Evolutionary conservation across 2,113 vertebrate genomes (phyloP).

Genomic region (Leucoraja erinaceus): DNA sequence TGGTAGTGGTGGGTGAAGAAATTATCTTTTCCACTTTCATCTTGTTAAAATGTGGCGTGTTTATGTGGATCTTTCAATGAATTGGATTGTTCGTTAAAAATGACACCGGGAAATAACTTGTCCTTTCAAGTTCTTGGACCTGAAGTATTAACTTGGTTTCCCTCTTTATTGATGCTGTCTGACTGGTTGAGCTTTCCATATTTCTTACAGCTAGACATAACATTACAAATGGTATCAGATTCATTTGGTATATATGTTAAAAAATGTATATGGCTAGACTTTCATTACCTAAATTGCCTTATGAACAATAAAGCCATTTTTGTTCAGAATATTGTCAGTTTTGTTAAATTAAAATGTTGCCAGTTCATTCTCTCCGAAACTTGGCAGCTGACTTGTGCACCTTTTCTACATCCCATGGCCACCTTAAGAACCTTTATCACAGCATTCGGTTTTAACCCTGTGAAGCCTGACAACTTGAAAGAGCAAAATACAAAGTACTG

Average conservation of each 20-base stretch:
- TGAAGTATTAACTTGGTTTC: no score
- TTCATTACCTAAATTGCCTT: not conserved
- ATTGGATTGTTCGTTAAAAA: not conserved
- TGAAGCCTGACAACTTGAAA: no score
- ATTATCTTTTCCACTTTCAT: not conserved
- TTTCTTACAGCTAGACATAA: not conserved
- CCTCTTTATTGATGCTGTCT: no score
- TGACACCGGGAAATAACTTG: not conserved
- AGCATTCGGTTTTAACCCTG: no score
- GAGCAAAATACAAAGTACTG: no score
- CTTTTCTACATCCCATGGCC: no score
- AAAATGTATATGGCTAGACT: not conserved
- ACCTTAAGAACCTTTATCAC: no score
- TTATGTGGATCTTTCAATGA: not conserved
- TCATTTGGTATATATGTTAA: not conserved
- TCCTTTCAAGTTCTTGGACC: not conserved
- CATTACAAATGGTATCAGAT: not conserved
- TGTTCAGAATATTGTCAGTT: not conserved
- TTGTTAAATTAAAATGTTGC: no score
- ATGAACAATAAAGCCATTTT: not conserved
- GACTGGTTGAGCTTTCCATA: no score
- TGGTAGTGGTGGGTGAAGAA: not conserved
- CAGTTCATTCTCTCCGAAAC: no score
- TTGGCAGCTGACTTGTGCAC: no score
- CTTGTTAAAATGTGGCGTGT: not conserved